Conservation (phyloP, 2,888 invertebrate genomes). For the Gasteruption jaculator region DNA sequence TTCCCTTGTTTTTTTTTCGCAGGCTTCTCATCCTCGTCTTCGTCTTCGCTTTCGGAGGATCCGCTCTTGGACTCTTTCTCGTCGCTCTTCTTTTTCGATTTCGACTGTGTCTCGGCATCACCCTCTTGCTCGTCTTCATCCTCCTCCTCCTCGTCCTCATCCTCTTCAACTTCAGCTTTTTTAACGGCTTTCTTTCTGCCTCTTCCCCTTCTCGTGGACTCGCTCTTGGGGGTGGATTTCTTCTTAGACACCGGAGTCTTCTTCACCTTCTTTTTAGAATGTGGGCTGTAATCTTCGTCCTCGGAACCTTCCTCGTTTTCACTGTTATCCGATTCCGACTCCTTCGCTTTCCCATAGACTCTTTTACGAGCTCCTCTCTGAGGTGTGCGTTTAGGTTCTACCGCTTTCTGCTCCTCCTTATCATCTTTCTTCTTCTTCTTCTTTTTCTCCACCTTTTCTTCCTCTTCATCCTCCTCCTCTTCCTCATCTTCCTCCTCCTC, state of each 20-base stretch:
- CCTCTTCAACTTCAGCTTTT: constrained; percentile 21
- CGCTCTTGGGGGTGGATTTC: constrained; percentile 21
- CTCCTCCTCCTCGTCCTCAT: constrained; percentile 26
- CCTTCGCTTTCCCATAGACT: constrained; percentile 25
- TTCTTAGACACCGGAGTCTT: constrained; percentile 28
- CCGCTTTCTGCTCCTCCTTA: constrained; percentile 7
- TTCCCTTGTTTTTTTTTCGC: constrained; percentile 6
- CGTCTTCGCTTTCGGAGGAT: constrained; percentile 20
- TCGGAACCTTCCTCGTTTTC: constrained; percentile 35
- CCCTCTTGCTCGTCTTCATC: constrained; percentile 20
- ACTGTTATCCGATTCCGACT: constrained; percentile 37
- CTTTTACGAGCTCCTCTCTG: too few relatives aligned
- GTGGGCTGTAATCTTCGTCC: constrained; percentile 44
- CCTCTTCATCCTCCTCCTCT: constrained; percentile 15
- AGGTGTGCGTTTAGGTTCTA: too few relatives aligned
- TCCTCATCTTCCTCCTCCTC: constrained; percentile 18
- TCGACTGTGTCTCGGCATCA: constrained; percentile 18
- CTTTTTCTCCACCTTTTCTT: constrained; percentile 14
- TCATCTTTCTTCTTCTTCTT: constrained; percentile 12
- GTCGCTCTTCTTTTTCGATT: constrained; percentile 13
- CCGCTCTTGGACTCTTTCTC: constrained; percentile 23
- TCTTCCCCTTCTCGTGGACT: constrained; percentile 27
- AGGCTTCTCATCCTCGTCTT: constrained; percentile 16
- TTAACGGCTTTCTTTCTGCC: constrained; percentile 25
- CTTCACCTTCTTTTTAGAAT: constrained; percentile 32